These are phyloP conservation scores for Sebastes elongatus DNA, from an alignment of 2,797 vertebrate genomes.

Conservation along the genomic window DNA sequence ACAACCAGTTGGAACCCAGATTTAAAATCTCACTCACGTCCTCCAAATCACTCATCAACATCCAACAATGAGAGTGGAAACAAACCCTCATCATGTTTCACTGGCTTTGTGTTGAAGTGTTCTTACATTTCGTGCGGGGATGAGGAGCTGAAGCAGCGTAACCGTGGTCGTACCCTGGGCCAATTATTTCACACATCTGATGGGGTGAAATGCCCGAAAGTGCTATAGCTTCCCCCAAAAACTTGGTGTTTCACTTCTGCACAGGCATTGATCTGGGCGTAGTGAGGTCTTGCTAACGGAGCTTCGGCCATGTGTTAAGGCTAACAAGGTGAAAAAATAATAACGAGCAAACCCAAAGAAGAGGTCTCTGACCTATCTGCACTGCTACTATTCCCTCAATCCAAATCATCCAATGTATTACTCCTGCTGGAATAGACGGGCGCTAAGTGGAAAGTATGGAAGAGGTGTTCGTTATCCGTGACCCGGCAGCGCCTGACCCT, in stretches of 20 bases:
- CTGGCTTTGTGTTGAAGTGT: not conserved
- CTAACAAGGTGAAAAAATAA: conserved; percentile 82
- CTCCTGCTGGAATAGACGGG: conserved; percentile 43
- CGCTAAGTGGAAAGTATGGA: conserved; percentile 21
- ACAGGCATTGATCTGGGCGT: conserved; percentile 66
- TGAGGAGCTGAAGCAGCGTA: conserved; percentile 42
- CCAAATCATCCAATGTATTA: conserved; percentile 71
- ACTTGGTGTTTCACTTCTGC: conserved; percentile 5
- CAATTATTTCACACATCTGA: conserved; percentile 73
- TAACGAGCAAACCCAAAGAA: conserved; percentile 67
- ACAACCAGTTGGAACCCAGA: not conserved
- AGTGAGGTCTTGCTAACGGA: conserved; percentile 53
- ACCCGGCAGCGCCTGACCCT: conserved; percentile 3
- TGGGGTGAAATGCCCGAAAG: conserved; percentile 29
- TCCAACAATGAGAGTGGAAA: not conserved
- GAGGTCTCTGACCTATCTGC: conserved; percentile 61
- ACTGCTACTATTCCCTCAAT: conserved; percentile 70
- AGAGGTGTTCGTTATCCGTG: conserved; percentile 13
- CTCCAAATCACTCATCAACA: not conserved
- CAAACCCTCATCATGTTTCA: conserved; percentile 11
- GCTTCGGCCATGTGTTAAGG: conserved; percentile 57
- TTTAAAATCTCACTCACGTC: not conserved
- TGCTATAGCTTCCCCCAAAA: not conserved
- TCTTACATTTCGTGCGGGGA: not conserved
- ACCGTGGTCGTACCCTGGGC: conserved; percentile 35